Conservation (phyloP, 2,113 vertebrate genomes). For the Poeciliopsis turrubarensis region DNA sequence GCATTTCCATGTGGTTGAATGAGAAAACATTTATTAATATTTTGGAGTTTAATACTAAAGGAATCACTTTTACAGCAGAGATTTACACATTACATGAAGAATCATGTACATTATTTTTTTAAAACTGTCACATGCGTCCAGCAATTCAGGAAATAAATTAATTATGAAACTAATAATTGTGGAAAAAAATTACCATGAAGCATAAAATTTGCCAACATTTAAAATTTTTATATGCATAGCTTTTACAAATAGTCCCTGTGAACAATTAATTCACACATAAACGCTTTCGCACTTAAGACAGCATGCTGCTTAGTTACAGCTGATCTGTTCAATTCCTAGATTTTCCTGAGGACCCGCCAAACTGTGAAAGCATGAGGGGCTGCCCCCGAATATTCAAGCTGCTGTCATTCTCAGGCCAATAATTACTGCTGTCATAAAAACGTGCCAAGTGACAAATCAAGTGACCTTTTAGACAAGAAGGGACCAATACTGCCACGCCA, state of each 20-base stretch:
- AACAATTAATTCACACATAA: not conserved
- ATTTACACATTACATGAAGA: not conserved
- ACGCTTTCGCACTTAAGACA: not conserved
- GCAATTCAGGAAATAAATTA: not conserved
- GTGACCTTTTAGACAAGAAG: not conserved
- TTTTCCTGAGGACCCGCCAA: not conserved
- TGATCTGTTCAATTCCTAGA: not conserved
- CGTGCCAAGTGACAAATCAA: not conserved
- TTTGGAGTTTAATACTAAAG: too few species aligned
- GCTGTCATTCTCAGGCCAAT: not conserved
- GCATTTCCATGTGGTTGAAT: too few species aligned
- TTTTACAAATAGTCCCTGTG: not conserved
- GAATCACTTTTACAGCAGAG: not conserved
- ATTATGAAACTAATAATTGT: not conserved
- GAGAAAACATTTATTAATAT: too few species aligned
- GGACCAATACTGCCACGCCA: too few species aligned
- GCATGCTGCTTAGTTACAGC: not conserved
- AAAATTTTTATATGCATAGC: not conserved
- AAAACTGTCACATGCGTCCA: not conserved
- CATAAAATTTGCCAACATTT: not conserved
- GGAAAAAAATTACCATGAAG: too few species aligned
- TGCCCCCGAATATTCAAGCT: not conserved
- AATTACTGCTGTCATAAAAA: not conserved
- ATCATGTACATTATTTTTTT: not conserved
- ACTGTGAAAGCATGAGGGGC: not conserved